Percentiles rank a stretch among this genome's conserved stretches.
These are phyloP conservation scores for Luperina nickerlii DNA, from an alignment of 2,888 invertebrate genomes.

Conservation along the genomic window DNA sequence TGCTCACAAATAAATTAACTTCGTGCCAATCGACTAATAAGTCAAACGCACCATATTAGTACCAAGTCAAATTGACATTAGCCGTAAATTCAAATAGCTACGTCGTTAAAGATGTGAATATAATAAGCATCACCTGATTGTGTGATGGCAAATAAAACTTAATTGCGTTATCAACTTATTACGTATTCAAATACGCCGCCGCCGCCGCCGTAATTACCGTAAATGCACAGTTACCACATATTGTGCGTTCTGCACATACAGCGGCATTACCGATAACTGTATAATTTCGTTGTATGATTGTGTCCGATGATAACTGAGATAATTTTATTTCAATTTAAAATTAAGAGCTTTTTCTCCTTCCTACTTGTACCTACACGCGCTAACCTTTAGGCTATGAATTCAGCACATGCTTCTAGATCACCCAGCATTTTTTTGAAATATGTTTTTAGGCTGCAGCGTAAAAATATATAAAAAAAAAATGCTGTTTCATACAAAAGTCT, in stretches of 20 bases:
- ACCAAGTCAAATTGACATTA: neutral
- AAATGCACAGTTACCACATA: neutral
- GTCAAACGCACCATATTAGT: neutral
- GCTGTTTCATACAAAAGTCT: neutral
- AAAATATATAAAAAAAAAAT: neutral
- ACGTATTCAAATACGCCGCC: conserved; percentile 5
- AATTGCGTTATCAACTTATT: conserved; percentile 14
- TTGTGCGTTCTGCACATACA: neutral
- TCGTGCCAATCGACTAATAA: too few relatives aligned
- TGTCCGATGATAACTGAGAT: neutral
- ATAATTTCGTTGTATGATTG: neutral
- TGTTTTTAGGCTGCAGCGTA: too few relatives aligned
- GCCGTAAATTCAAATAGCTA: neutral
- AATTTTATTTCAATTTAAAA: neutral
- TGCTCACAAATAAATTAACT: too few relatives aligned
- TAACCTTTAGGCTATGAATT: neutral
- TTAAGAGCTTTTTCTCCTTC: neutral
- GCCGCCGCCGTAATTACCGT: neutral
- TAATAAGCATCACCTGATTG: neutral
- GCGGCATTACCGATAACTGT: neutral
- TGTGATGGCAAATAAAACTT: conserved; percentile 1
- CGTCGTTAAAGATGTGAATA: neutral
- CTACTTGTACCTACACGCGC: neutral
- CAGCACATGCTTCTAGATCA: neutral
- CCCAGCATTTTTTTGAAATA: too few relatives aligned